Evolutionary conservation across 2,113 vertebrate genomes (phyloP).

Genomic region (Festucalex cinctus): DNA sequence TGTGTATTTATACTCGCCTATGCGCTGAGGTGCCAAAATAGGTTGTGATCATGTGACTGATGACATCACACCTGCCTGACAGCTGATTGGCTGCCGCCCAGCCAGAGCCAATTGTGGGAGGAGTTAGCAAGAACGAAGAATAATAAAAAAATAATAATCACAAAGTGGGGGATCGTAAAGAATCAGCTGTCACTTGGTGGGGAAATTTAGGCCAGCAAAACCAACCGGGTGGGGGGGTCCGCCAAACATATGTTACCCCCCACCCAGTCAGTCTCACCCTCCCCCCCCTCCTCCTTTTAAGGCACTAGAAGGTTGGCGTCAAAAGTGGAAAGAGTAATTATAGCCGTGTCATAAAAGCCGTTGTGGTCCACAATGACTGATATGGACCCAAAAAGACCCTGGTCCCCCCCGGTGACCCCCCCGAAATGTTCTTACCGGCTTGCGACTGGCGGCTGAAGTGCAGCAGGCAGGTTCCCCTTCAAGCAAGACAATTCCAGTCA

Average conservation of each 20-base stretch:
- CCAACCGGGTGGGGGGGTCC: too few relatives aligned
- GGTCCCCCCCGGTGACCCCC: constrained; percentile 42
- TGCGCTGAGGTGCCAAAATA: constrained; percentile 40
- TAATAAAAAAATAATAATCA: background rate
- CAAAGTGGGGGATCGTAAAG: background rate
- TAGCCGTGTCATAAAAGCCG: constrained; percentile 60
- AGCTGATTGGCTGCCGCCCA: constrained; percentile 19
- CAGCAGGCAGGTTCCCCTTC: constrained; percentile 60
- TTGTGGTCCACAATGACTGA: constrained; percentile 39
- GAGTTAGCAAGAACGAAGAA: background rate
- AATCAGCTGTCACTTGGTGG: constrained; percentile 25
- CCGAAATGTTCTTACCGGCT: constrained; percentile 62
- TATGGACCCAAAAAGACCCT: constrained; percentile 39
- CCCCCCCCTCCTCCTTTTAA: constrained; percentile 70
- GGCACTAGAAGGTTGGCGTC: constrained; percentile 67
- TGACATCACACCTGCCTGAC: constrained; percentile 34
- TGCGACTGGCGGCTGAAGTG: constrained; percentile 45
- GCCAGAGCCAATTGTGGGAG: constrained; percentile 9
- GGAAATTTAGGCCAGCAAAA: constrained; percentile 53
- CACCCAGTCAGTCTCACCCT: too few relatives aligned
- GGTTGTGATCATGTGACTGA: constrained; percentile 32
- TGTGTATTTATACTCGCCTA: constrained; percentile 4
- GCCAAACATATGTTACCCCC: too few relatives aligned
- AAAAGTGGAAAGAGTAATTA: constrained; percentile 78
- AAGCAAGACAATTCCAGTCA: constrained; percentile 22